Base-by-base conservation (phyloP, 2,113 vertebrate species). In the Bufo gargarizans region DNA sequence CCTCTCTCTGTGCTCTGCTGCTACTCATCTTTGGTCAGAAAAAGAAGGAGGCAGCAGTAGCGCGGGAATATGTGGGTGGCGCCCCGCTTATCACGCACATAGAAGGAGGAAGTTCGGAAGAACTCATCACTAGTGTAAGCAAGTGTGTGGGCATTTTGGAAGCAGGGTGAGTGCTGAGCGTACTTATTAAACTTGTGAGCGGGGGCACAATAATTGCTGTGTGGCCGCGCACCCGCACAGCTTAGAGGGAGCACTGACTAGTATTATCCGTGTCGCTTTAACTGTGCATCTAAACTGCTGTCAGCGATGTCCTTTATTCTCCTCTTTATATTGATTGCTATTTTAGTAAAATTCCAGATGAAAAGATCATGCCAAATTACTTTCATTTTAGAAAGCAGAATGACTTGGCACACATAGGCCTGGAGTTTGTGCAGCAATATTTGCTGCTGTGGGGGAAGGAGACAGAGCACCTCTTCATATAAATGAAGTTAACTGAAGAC, bases 351-450 rank as follows among this genome's bases (percentile, higher is more conserved):
- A 89, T 91, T 94, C 92, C 91, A 91, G 91, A 93, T 94, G 92
- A 94, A 92, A 92, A 93, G 91, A 92, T 94, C 91, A 92, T 91
- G 92, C 90, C 91, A 93, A 94, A 91, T 92, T 81, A 89, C 89
- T 93, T 92, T 91, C 90, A 89, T 93, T 91, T 92, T 86, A 91
- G 89, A 87, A 81, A 85, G 87, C 67, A 87, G 78, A 90, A 87
- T 84, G 10, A 91, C 92, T 93, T 90, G 91, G 90, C 90, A 90
- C 83, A 92, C 91, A 90, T 87, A 90, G 92, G 91, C 92, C 80
- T 86, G 56, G 87, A 83, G 90, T 91, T 91, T 91, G 89, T 93
- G 89, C 78, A 90, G 87, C 85, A 65, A 89, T 88, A 9, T 72
- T 82, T 88, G 58, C 14, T 0, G 81, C 0, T 33, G 90, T 91